Percentiles rank a stretch among this genome's conserved stretches.
Conservation (phyloP, 2,113 vertebrate genomes). For the Paracanthobrama guichenoti region DNA sequence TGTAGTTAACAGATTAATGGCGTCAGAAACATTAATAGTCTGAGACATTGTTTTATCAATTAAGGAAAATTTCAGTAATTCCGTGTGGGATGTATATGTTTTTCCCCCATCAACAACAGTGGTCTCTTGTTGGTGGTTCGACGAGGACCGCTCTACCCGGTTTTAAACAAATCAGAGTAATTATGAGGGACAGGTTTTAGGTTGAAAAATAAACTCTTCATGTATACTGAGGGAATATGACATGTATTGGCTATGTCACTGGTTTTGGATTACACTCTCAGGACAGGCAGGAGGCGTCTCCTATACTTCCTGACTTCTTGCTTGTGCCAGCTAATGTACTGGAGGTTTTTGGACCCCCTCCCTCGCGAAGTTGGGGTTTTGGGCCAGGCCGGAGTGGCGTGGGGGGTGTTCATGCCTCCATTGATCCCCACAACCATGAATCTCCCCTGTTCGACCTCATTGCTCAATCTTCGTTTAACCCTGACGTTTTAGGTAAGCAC, state of each 20-base stretch:
- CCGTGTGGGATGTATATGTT: conserved; percentile 55
- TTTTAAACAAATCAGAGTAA: conserved; percentile 79
- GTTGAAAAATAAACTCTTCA: conserved; percentile 79
- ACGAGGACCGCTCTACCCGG: conserved; percentile 65
- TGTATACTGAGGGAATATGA: conserved; percentile 74
- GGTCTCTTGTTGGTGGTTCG: conserved; percentile 70
- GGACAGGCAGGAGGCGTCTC: conserved; percentile 75
- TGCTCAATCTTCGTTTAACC: conserved; percentile 77
- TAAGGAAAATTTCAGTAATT: conserved; percentile 50
- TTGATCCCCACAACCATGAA: conserved; percentile 62
- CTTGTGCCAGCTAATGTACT: conserved; percentile 75
- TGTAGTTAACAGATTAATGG: conserved; percentile 40
- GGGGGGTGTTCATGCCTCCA: conserved; percentile 55
- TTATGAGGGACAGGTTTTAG: conserved; percentile 80
- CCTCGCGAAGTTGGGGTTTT: conserved; percentile 36
- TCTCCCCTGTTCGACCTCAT: conserved; percentile 72
- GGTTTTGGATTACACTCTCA: conserved; percentile 77
- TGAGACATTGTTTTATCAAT: conserved; percentile 66
- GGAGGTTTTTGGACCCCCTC: conserved; percentile 54
- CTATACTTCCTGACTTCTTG: conserved; percentile 77
- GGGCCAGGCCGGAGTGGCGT: conserved; percentile 4
- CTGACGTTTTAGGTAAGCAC: conserved; percentile 73
- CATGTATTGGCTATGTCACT: conserved; percentile 79
- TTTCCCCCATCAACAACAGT: conserved; percentile 63
- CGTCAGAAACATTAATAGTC: conserved; percentile 50